Evolutionary conservation across 1,140 invertebrate species (phyloP).

Genomic region (Leptopilina clavipes): DNA sequence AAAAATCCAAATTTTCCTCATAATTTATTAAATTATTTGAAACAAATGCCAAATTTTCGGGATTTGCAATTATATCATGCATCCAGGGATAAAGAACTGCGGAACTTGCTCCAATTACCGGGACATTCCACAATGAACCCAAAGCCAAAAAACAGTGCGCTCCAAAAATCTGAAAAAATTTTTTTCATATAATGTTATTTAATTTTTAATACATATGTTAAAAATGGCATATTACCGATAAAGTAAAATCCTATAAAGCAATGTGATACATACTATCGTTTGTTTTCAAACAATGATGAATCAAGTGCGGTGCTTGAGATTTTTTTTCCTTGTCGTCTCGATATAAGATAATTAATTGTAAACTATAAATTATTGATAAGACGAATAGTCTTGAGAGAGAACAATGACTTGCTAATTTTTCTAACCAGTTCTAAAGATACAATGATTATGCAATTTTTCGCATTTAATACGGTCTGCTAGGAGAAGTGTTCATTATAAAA

Average conservation of each 20-base stretch:
- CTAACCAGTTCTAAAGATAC: background rate
- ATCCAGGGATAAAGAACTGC: slow-evolving; percentile 79
- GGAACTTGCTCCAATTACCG: slow-evolving; percentile 77
- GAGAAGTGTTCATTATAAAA: background rate
- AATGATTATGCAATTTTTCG: background rate
- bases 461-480: background rate
- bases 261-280: too few species aligned
- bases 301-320: background rate
- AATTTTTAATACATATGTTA: too few species aligned
- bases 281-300: background rate
- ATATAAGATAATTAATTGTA: background rate
- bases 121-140: slow-evolving; percentile 76
- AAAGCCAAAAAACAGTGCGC: slow-evolving; percentile 74
- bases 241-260: too few species aligned
- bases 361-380: background rate
- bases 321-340: background rate
- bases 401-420: background rate
- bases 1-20: slow-evolving; percentile 77
- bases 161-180: slow-evolving; percentile 59
- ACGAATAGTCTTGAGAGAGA: background rate
- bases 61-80: slow-evolving; percentile 78
- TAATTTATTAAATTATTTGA: slow-evolving; percentile 77
- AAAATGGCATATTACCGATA: too few species aligned
- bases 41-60: slow-evolving; percentile 78
- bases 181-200: too few species aligned